A percentile compares a stretch with the other conserved stretches of the same genome.
These are phyloP conservation scores for Periophthalmus modestus DNA, from an alignment of 2,113 vertebrate genomes.

Conservation along the genomic window DNA sequence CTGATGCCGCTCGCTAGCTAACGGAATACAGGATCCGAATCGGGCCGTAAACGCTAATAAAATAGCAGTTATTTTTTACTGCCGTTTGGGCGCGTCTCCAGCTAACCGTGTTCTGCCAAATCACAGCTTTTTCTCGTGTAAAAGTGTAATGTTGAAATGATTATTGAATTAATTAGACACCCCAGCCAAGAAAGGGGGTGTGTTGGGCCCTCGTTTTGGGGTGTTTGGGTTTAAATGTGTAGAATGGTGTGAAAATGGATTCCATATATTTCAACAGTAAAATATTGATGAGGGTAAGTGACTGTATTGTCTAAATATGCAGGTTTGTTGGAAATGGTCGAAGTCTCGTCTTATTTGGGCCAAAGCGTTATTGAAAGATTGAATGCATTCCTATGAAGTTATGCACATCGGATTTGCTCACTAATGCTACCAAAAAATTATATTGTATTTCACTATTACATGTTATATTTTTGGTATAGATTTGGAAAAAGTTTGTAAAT, in stretches of 20 bases:
- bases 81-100: constrained; percentile 28
- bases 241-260: neutral
- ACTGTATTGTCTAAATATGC: neutral
- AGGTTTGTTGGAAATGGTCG: neutral
- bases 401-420: constrained; percentile 16
- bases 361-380: neutral
- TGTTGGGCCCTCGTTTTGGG: neutral
- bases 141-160: neutral
- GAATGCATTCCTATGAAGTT: constrained; percentile 39
- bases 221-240: neutral
- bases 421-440: constrained; percentile 10
- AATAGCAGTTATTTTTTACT: constrained; percentile 42
- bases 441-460: neutral
- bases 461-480: neutral
- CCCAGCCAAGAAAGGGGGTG: neutral
- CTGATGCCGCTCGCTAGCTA: constrained; percentile 20
- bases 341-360: neutral
- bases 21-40: constrained; percentile 22
- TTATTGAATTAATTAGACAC: constrained; percentile 6
- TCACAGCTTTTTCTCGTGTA: constrained; percentile 2
- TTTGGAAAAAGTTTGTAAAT: too few relatives aligned
- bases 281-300: neutral
- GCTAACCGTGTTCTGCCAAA: constrained; percentile 13
- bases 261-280: neutral
- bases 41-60: constrained; percentile 40